phyloP scores from a whole-genome alignment of 2,888 invertebrate species.

The Lamproptera curius region DNA sequence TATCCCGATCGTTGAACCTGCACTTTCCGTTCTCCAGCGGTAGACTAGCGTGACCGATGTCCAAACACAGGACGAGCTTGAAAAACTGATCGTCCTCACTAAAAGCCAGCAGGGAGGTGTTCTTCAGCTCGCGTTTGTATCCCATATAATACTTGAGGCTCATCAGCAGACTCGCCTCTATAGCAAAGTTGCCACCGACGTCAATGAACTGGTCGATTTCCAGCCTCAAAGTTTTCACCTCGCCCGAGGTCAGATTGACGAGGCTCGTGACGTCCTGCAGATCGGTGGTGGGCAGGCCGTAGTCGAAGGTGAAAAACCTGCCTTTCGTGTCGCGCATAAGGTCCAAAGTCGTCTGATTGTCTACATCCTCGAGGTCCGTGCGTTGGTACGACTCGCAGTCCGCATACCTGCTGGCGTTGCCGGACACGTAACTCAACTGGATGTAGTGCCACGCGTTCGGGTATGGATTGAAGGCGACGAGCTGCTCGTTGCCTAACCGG shows the following conservation, averaged over 20 bases:
- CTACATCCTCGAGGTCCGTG: constrained; percentile 42
- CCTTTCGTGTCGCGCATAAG: constrained; percentile 80
- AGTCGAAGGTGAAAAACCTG: constrained; percentile 87
- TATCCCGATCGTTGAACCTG: constrained; percentile 68
- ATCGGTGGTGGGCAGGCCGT: constrained; percentile 81
- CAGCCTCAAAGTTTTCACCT: constrained; percentile 83
- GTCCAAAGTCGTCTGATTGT: constrained; percentile 48
- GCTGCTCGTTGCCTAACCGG: constrained; percentile 49
- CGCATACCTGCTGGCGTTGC: constrained; percentile 43
- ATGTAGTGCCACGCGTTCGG: constrained; percentile 81
- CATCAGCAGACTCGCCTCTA: constrained; percentile 84
- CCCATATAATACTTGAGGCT: constrained; percentile 73
- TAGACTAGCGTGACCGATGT: constrained; percentile 75
- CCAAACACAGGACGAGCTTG: constrained; percentile 80
- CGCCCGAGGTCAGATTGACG: constrained; percentile 82
- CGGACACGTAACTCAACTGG: constrained; percentile 37
- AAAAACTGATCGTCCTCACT: constrained; percentile 69
- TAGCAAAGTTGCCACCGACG: constrained; percentile 87
- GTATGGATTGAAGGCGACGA: constrained; percentile 71
- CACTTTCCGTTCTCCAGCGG: constrained; percentile 82
- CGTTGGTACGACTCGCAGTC: constrained; percentile 62
- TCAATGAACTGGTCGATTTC: constrained; percentile 83
- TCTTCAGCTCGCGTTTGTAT: constrained; percentile 48
- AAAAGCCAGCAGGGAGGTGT: constrained; percentile 51
- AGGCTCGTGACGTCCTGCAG: constrained; percentile 81